Evolutionary conservation across 2,888 invertebrate genomes (phyloP), one percentile per base, ranked within the genome.

Genomic region (Eupelmus urozonus): DNA sequence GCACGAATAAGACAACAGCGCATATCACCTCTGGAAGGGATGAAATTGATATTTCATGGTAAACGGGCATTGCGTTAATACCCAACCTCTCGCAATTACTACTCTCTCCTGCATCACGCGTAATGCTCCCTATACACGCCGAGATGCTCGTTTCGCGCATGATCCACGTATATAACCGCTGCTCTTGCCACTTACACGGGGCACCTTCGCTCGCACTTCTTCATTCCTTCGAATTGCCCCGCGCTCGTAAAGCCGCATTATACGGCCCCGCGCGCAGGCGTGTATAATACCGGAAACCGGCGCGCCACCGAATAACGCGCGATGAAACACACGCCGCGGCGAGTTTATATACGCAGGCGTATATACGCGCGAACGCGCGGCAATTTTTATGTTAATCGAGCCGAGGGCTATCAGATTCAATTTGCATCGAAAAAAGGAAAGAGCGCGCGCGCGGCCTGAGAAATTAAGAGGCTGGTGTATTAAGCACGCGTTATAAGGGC

Each of bases 1-100:
- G 45, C 9, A 45, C 20, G 53, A 53, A 49, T n/a, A n/a, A 49
- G 4, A 18, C 40, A 13, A 53, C 40, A 55, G 59, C 18, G 18
- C 11, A 40, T 34, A 42, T n/a, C 25, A 16, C n/a, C 5, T n/a
- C n/a, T n/a, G 13, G 45, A 20, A 23, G 66, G 40, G 53, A 40
- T 55, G 72, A 78, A 78, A 67, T 74, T 74, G 74, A 78, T 78
- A 78, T 74, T 78, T 69, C 55, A 53, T 66, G 74, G 65, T 73
- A 75, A 78, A 78, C 66, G 65, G 62, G 74, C 53, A 65, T 65
- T 34, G 65, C 63, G 65, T 63, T 67, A 67, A 78, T 69, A 20
- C n/a, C 18, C 42, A 49, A 65, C 23, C n/a, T 55, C 59, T 63
- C 53, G 71, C 65, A 65, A 77, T 77, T 76, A 70, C 70, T 29